Evolutionary conservation across 2,888 invertebrate species (phyloP).

Genomic region (Perdita meconis): DNA sequence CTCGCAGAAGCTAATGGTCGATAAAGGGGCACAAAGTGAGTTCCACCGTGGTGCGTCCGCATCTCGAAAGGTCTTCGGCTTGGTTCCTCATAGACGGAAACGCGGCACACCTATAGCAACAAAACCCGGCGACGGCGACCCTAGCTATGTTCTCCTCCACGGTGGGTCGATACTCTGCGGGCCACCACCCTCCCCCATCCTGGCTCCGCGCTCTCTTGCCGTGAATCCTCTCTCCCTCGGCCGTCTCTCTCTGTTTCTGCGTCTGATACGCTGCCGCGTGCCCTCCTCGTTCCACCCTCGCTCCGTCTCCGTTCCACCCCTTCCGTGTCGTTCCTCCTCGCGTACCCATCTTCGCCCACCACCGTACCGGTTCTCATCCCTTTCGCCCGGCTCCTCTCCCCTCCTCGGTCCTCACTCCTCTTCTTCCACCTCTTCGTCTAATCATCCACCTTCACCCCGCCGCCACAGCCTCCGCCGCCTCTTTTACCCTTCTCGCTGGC

Average conservation of each 20-base stretch:
- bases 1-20: background rate
- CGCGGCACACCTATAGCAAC: conserved; percentile 81
- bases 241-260: conserved; percentile 53
- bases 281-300: conserved; percentile 58
- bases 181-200: conserved; percentile 76
- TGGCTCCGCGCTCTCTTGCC: conserved; percentile 68
- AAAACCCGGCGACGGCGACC: conserved; percentile 82
- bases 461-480: conserved; percentile 44
- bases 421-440: conserved; percentile 66
- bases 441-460: conserved; percentile 60
- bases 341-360: conserved; percentile 74
- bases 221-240: conserved; percentile 56
- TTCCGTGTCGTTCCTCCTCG: conserved; percentile 67
- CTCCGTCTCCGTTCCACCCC: conserved; percentile 64
- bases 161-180: conserved; percentile 83
- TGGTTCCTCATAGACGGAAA: conserved; percentile 72
- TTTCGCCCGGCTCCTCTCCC: conserved; percentile 58
- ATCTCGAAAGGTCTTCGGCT: conserved; percentile 64
- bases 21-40: background rate
- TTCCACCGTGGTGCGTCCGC: conserved; percentile 23
- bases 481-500: conserved; percentile 66
- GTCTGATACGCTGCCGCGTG: conserved; percentile 45
- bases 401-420: conserved; percentile 55
- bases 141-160: conserved; percentile 79
- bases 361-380: conserved; percentile 68